phyloP scores from a whole-genome alignment of 2,888 invertebrate genomes.

The Caenorhabditis auriculariae region DNA sequence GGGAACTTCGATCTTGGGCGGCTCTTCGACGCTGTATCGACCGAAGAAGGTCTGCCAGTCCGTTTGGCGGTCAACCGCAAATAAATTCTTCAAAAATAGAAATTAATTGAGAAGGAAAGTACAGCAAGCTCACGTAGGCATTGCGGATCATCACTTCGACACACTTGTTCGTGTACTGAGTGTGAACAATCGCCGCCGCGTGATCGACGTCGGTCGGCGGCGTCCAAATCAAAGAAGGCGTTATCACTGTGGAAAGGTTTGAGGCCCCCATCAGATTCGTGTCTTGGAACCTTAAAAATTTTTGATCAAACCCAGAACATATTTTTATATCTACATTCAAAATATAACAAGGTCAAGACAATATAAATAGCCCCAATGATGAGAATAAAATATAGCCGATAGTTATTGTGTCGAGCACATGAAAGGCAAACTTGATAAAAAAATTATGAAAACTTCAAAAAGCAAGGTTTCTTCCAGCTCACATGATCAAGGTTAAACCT shows the following conservation, averaged over 20 bases:
- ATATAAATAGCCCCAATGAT: conserved; percentile 1
- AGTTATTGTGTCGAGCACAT: no score
- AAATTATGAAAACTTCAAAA: not conserved
- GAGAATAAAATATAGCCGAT: no score
- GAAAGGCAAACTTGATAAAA: no score
- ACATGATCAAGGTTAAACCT: no score
- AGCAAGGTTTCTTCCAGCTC: no score
- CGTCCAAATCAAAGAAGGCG: conserved; percentile 70
- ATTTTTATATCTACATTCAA: conserved; percentile 4
- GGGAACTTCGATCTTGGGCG: conserved; percentile 34
- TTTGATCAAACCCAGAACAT: not conserved
- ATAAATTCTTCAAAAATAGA: conserved; percentile 43
- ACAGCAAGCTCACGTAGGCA: conserved; percentile 60
- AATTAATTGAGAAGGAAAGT: not conserved
- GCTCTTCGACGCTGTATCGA: conserved; percentile 51
- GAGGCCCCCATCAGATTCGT: conserved; percentile 70
- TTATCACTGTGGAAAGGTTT: conserved; percentile 72
- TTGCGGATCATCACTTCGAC: conserved; percentile 69
- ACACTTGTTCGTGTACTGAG: conserved; percentile 67
- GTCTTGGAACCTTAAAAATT: conserved; percentile 61
- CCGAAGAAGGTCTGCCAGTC: conserved; percentile 59
- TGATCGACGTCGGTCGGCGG: conserved; percentile 18
- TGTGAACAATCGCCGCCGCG: conserved; percentile 15
- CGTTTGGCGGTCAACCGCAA: conserved; percentile 42
- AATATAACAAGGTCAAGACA: not conserved